Base-by-base conservation (phyloP, 2,797 vertebrate genomes). In the Pteronotus mesoamericanus region DNA sequence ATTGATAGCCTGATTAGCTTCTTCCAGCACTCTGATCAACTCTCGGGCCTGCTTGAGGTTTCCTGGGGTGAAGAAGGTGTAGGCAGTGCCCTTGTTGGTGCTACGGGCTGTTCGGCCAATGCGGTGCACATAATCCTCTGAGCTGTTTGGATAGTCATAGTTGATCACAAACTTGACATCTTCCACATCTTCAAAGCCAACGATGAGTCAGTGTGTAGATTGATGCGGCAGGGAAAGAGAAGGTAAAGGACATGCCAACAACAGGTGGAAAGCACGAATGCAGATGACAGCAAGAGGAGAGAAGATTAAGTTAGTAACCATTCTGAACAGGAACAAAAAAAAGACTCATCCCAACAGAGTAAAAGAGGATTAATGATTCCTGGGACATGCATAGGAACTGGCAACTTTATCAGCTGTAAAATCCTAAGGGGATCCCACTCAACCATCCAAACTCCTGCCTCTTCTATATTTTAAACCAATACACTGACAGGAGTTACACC, bases 101-200 rank as follows among this genome's bases (percentile, higher is more conserved):
- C 99, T 99, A 94, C 99, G 99, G 59, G 99, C 99, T 0, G 99
- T 99, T 79, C 99, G 99, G 55, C 99, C 99, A 79, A 99, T 99
- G 9, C 99, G 99, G 97, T 99, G 99, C 96, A 99, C 99, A 0
- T 99, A 99, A 98, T 99, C 99, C 98, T 99, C 99, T 0, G 99
- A 99, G 97, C 99, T 99, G 98, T 99, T 99, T 94, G 99, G 99
- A 98, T 99, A 99, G 98, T 99, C 99, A 98, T 99, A 99, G 99
- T 99, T 99, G 99, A 99, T 99, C 98, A 99, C 99, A 98, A 99
- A 99, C 99, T 99, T 99, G 97, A 99, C 98, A 77, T 99, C 99
- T 98, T 99, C 99, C 99, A 99, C 99, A 6, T 99, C 99, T 99
- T 98, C 98, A 72, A 64, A 93, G 94, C 95, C 98, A 96, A 95